phyloP scores from a whole-genome alignment of 2,113 vertebrate species.

The Sturnus vulgaris region DNA sequence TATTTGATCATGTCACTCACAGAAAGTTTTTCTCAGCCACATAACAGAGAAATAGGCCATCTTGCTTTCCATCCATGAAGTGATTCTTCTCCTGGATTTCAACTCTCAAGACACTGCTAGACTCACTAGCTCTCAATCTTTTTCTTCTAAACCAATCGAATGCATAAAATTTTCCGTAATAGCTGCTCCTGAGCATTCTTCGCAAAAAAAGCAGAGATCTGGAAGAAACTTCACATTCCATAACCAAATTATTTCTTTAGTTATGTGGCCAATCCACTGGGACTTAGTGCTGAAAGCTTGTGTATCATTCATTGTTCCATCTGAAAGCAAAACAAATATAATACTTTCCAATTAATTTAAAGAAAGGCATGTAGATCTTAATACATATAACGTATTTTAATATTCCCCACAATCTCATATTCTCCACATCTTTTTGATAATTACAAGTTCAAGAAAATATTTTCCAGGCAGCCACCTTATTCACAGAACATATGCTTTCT shows the following conservation, averaged over 20 bases:
- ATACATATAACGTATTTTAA: not conserved
- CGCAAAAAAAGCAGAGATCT: not conserved
- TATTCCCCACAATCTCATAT: not conserved
- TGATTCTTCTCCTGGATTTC: not conserved
- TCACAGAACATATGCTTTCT: not conserved
- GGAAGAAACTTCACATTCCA: not conserved
- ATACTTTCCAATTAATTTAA: not conserved
- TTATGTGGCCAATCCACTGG: not conserved
- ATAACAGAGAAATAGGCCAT: not conserved
- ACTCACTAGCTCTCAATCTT: not conserved
- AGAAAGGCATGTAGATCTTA: not conserved
- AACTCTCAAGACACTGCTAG: not conserved
- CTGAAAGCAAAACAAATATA: not conserved
- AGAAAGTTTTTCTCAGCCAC: not conserved
- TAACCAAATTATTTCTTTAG: not conserved
- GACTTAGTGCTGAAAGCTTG: not conserved
- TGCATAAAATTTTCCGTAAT: not conserved
- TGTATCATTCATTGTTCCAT: not conserved
- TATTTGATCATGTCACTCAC: not conserved
- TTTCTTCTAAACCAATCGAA: not conserved
- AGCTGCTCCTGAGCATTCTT: not conserved
- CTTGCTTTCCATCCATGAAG: not conserved
- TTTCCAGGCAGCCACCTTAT: not conserved
- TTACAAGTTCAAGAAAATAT: not conserved
- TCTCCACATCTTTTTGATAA: not conserved